phyloP scores from a whole-genome alignment of 2,888 invertebrate genomes.

The Metellina segmentata region DNA sequence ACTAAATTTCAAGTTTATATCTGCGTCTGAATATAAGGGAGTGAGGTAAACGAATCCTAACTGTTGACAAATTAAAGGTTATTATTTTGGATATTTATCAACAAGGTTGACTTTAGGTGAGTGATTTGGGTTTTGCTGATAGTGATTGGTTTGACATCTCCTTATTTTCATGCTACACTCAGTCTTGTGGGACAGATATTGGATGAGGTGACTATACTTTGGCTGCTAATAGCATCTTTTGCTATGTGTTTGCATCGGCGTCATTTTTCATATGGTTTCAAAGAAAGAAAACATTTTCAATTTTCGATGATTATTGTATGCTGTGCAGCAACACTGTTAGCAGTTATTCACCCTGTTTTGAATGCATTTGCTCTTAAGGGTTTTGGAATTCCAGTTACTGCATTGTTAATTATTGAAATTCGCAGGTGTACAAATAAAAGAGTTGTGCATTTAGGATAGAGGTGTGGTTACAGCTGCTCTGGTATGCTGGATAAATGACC shows the following conservation, averaged over 20 bases:
- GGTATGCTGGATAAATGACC: constrained; percentile 89
- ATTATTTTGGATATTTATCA: too few relatives aligned
- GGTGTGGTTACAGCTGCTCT: constrained; percentile 87
- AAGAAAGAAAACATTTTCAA: constrained; percentile 84
- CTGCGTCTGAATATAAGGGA: too few relatives aligned
- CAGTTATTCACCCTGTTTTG: constrained; percentile 88
- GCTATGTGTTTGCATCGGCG: constrained; percentile 84
- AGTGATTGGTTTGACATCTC: constrained; percentile 89
- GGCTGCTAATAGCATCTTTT: constrained; percentile 90
- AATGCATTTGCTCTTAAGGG: constrained; percentile 91
- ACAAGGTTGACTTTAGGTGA: too few relatives aligned
- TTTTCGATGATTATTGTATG: constrained; percentile 84
- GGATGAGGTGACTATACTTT: constrained; percentile 90
- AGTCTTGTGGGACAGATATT: constrained; percentile 90
- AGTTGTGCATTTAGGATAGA: constrained; percentile 84
- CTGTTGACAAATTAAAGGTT: too few relatives aligned
- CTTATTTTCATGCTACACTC: constrained; percentile 92
- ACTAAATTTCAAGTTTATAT: too few relatives aligned
- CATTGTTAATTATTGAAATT: constrained; percentile 86
- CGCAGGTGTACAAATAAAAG: constrained; percentile 84
- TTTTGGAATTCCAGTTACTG: constrained; percentile 86
- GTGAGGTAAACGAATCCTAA: too few relatives aligned
- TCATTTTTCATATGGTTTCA: constrained; percentile 78
- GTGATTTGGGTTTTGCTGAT: constrained; percentile 89
- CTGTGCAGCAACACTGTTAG: constrained; percentile 86